Evolutionary conservation across 2,888 invertebrate species (phyloP), one percentile per base, ranked within the genome.

Genomic region (Meteorus cinctellus): DNA sequence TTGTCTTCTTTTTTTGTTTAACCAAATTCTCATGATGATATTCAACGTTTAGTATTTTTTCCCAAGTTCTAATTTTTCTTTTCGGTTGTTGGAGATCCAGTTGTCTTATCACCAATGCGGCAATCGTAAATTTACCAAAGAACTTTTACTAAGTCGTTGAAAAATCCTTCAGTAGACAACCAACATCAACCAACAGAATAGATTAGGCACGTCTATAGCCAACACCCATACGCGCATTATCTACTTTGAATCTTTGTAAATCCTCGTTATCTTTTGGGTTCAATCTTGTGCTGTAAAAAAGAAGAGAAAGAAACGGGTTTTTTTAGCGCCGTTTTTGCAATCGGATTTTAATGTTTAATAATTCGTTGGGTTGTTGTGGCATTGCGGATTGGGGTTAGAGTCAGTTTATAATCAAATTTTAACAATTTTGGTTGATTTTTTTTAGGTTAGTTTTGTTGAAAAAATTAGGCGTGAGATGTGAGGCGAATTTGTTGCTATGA

Each of bases 121-220:
- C 41, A 65, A 75, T 70, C 65, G 45, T 34, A 10, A 34, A 19
- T 12, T 24, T 65, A 65, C 65, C 36, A 65, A 41, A 59, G 45
- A 29, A 66, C 66, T 71, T 70, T 74, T 74, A 76, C 76, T 85
- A 84, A 86, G 81, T 83, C 80, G 76, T 63, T 69, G 36, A 76
- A 80, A 24, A 81, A 79, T 78, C 78, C 78, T 29, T 79, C 77
- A 81, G 75, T 76, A 76, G 81, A 79, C 79, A 79, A 79, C 77
- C 78, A 55, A 62, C 60, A 55, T 27, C 51, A 79, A 45, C 41
- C 41, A 41, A 41, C 2, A 79, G 76, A 51, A 80, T 78, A 83
- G 85, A 86, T 85, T 86, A 86, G 76, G 78, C 79, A 71, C 75
- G 78, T 79, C 74, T 75, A 73, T 24, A 79, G 79, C 29, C 78